phyloP scores from a whole-genome alignment of 2,797 vertebrate species.

The Emys orbicularis region DNA sequence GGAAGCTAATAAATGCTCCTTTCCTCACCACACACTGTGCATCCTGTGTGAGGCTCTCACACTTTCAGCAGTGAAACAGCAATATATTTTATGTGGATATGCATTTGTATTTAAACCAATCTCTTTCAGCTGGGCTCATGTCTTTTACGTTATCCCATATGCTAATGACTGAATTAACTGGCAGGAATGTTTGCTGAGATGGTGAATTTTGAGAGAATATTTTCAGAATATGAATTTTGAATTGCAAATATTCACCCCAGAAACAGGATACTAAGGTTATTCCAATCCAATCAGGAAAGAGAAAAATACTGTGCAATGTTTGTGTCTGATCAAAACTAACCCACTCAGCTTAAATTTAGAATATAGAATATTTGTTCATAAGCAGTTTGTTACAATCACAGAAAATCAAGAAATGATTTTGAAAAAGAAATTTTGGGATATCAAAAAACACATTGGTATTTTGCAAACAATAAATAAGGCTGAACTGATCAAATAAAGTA shows the following conservation, averaged over 20 bases:
- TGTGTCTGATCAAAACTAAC: background rate
- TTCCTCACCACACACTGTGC: background rate
- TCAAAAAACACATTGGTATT: background rate
- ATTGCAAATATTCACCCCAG: background rate
- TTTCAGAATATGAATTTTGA: background rate
- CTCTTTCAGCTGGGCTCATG: background rate
- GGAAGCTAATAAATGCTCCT: background rate
- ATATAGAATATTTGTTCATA: background rate
- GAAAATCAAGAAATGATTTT: background rate
- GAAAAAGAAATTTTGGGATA: background rate
- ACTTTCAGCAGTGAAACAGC: background rate
- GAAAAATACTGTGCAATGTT: background rate
- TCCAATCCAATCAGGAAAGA: background rate
- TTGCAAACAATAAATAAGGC: background rate
- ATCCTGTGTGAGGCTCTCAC: background rate
- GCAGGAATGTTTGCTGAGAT: background rate
- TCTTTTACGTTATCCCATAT: background rate
- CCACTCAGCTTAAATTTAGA: conserved; percentile 14
- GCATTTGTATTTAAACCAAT: background rate
- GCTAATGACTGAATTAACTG: background rate
- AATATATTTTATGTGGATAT: background rate
- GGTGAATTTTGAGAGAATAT: background rate
- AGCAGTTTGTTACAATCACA: background rate
- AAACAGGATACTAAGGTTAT: background rate
- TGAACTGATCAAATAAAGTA: background rate